Percentiles rank a stretch among this genome's conserved stretches.
Evolutionary conservation across 2,888 invertebrate species (phyloP).

Genomic region (Melipona beecheii): DNA sequence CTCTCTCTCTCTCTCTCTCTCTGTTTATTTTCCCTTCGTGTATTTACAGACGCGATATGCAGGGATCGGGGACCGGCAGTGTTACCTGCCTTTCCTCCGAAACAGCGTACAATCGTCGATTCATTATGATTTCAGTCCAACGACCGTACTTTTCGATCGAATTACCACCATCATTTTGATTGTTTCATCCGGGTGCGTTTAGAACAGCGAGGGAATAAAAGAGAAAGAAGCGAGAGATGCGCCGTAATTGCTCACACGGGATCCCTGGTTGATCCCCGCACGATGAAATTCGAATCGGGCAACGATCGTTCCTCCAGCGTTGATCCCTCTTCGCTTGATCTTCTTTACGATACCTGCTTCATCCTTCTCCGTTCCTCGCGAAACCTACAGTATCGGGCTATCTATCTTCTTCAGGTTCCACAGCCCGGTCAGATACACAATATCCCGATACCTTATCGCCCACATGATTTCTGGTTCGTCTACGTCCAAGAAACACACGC

Average conservation of each 20-base stretch:
- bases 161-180: background rate
- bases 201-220: background rate
- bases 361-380: constrained; percentile 42
- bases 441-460: constrained; percentile 75
- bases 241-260: constrained; percentile 47
- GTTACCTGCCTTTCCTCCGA: background rate
- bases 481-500: constrained; percentile 41
- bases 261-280: constrained; percentile 52
- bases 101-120: background rate
- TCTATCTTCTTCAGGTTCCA: constrained; percentile 68
- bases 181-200: too few relatives aligned
- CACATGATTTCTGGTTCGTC: constrained; percentile 69
- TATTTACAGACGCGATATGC: constrained; percentile 3
- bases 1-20: background rate
- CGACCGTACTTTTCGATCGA: background rate
- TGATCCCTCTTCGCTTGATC: constrained; percentile 52
- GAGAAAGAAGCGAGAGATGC: background rate
- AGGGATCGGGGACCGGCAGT: background rate
- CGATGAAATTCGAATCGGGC: constrained; percentile 64
- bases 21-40: constrained; percentile 24
- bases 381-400: constrained; percentile 59
- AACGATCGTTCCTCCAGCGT: constrained; percentile 49
- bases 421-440: constrained; percentile 65
- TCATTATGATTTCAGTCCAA: background rate
- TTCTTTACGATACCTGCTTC: constrained; percentile 16